phyloP scores from a whole-genome alignment of 2,888 invertebrate genomes.

The Scaptomyza reducta region DNA sequence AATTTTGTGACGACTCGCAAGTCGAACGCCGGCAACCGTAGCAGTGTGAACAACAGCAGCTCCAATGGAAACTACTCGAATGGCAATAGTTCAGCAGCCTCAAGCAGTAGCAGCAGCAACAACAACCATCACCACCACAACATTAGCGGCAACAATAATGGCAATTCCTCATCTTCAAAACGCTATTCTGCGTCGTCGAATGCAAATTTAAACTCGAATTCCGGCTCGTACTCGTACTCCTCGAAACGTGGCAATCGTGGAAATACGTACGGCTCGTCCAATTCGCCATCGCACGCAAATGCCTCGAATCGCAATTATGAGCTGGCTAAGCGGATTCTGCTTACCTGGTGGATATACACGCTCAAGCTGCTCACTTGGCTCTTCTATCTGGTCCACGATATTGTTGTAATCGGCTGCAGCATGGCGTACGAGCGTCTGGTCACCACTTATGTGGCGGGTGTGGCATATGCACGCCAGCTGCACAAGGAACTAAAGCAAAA shows the following conservation, averaged over 20 bases:
- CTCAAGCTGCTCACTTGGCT: slow-evolving; percentile 90
- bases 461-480: slow-evolving; percentile 76
- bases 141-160: slow-evolving; percentile 41
- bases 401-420: slow-evolving; percentile 89
- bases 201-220: slow-evolving; percentile 66
- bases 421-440: slow-evolving; percentile 82
- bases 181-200: slow-evolving; percentile 68
- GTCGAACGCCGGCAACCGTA: slow-evolving; percentile 30
- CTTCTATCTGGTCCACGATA: slow-evolving; percentile 91
- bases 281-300: slow-evolving; percentile 57
- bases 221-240: slow-evolving; percentile 78
- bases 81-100: slow-evolving; percentile 34
- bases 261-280: slow-evolving; percentile 60
- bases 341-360: slow-evolving; percentile 86
- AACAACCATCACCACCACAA: slow-evolving; percentile 23
- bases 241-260: slow-evolving; percentile 73
- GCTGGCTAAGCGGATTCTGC: slow-evolving; percentile 84
- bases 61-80: slow-evolving; percentile 61
- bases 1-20: slow-evolving; percentile 48
- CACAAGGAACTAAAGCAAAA: slow-evolving; percentile 82
- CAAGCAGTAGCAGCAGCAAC: slow-evolving; percentile 23
- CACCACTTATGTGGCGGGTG: slow-evolving; percentile 67
- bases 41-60: slow-evolving; percentile 20
- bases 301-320: slow-evolving; percentile 85
- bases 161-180: slow-evolving; percentile 68